Evolutionary conservation across 2,888 invertebrate genomes (phyloP).

Genomic region (Ophraella communa): DNA sequence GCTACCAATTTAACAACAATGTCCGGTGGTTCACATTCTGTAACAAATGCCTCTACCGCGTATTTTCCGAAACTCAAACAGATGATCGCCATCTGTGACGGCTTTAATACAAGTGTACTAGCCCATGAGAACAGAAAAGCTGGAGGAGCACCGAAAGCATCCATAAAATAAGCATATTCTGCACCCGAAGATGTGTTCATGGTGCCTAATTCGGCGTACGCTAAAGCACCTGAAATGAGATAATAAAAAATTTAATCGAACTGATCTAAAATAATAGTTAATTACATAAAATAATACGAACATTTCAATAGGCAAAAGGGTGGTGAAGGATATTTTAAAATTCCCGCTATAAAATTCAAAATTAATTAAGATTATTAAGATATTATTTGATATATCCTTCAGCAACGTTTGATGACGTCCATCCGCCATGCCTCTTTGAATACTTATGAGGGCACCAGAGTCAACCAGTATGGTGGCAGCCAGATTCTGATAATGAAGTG

Average conservation of each 20-base stretch:
- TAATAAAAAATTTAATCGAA: neutral
- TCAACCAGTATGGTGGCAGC: no score
- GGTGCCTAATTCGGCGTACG: constrained; percentile 93
- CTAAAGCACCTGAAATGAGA: constrained; percentile 78
- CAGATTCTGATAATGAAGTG: no score
- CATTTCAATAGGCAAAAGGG: no score
- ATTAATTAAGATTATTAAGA: no score
- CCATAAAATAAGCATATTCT: constrained; percentile 96
- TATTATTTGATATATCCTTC: no score
- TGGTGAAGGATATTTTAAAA: no score
- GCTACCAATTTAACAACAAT: constrained; percentile 88
- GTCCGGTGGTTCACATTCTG: constrained; percentile 83
- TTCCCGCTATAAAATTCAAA: no score
- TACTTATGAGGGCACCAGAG: no score
- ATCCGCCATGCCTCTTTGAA: no score
- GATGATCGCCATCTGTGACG: constrained; percentile 93
- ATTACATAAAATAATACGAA: no score
- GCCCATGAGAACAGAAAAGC: constrained; percentile 95
- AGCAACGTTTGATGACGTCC: no score
- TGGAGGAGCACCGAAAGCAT: constrained; percentile 90
- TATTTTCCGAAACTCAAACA: constrained; percentile 93
- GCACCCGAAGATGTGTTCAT: constrained; percentile 96
- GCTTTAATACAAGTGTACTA: constrained; percentile 89
- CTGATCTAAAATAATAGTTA: no score
- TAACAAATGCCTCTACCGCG: constrained; percentile 88